These are phyloP conservation scores for Caenorhabditis tropicalis DNA, from an alignment of 1,140 invertebrate species.

Conservation along the genomic window DNA sequence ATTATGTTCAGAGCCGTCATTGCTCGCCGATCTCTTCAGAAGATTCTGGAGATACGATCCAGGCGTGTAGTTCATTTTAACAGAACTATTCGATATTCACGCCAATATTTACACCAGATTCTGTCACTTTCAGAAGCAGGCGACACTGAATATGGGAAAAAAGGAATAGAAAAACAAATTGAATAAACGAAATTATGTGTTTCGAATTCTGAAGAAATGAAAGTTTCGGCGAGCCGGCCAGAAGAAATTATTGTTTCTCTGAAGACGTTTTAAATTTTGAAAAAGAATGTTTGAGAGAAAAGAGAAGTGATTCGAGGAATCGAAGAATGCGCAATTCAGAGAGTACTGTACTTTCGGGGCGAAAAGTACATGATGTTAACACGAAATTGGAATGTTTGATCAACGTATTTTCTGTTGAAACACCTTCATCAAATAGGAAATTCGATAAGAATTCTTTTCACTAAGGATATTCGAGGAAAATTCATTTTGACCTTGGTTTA, in stretches of 20 bases:
- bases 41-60: conserved; percentile 41
- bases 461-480: too few species aligned
- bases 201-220: conserved; percentile 10
- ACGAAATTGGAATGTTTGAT: too few species aligned
- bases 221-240: conserved; percentile 18
- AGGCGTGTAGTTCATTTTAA: conserved; percentile 39
- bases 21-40: conserved; percentile 39
- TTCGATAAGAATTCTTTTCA: too few species aligned
- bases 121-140: not conserved
- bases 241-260: conserved; percentile 27
- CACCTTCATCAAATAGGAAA: too few species aligned
- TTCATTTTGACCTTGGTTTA: too few species aligned
- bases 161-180: not conserved
- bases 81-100: conserved; percentile 34
- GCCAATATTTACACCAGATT: conserved; percentile 24
- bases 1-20: conserved; percentile 16
- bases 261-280: not conserved
- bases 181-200: not conserved
- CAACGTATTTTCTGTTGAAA: too few species aligned
- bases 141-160: not conserved
- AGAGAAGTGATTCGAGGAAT: not conserved
- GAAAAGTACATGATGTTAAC: too few species aligned
- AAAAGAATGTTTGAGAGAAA: not conserved
- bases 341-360: too few species aligned
- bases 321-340: too few species aligned